Conservation (phyloP, 2,113 vertebrate genomes). For the Sturnira hondurensis region DNA sequence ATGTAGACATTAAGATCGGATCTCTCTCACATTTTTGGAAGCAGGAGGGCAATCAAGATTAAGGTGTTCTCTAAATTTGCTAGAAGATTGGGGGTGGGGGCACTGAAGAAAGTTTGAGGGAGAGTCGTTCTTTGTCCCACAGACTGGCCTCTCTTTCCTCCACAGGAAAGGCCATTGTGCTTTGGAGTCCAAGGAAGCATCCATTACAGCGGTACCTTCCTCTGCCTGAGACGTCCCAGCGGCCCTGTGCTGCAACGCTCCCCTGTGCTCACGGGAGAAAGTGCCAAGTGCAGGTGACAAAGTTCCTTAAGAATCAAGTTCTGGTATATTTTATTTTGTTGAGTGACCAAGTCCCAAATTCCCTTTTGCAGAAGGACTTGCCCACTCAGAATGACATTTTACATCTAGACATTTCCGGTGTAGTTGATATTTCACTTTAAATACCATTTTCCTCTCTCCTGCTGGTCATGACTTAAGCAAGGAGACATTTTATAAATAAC, state of each 20-base stretch:
- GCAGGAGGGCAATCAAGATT: not conserved
- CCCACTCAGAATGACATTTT: slow-evolving; percentile 24
- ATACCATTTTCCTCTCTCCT: slow-evolving; percentile 1
- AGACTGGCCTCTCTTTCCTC: not conserved
- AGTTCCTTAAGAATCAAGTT: not conserved
- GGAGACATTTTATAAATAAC: slow-evolving; percentile 17
- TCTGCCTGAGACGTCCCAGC: not conserved
- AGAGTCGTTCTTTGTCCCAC: not conserved
- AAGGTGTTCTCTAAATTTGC: not conserved
- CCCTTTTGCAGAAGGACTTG: not conserved
- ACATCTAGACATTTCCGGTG: not conserved
- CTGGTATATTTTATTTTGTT: not conserved
- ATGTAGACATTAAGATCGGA: not conserved
- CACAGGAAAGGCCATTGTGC: not conserved
- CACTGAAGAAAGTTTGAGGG: not conserved
- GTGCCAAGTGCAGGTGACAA: not conserved
- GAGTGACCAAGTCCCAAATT: not conserved
- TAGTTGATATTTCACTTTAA: slow-evolving; percentile 40
- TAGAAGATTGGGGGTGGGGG: not conserved
- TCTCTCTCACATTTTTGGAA: not conserved
- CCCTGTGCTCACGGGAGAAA: not conserved
- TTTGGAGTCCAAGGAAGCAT: not conserved
- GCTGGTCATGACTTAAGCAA: not conserved
- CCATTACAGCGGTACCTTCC: not conserved
- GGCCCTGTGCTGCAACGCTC: not conserved